Base-by-base conservation (phyloP, 2,113 vertebrate species). In the Nipponia nippon region DNA sequence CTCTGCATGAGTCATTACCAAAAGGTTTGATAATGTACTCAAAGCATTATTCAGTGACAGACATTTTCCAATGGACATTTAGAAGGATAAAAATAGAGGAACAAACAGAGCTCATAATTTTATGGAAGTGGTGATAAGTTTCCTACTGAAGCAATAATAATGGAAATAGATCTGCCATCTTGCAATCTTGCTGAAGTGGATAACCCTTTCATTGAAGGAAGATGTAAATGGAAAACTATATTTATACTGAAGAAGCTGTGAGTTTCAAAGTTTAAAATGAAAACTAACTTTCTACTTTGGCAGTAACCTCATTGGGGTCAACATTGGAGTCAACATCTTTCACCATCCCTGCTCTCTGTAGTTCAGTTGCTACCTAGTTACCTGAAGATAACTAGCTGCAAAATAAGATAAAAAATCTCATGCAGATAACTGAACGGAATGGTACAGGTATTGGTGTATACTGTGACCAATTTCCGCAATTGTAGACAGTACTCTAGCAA, bases 11-110 rank as follows among this genome's bases (percentile, higher is more conserved):
- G 52, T 95, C 44, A 70, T 94, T 96, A 90, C 55, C 38, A 94
- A 95, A 94, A 88, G 47, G 84, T 88, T 96, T 92, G 83, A 84
- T 96, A 94, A 92, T 94, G 55, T 87, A 88, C 72, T 95, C 62
- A 76, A 93, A 86, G 58, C n/a, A 89, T 83, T 90, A 93, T 88
- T 87, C 67, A 90, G 58, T 70, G 86, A 83, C 38, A 95, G 84
- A 79, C 56, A 86, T 93, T 96, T 97, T 94, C 73, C 92, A 96
- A 93, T 91, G 72, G 46, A 69, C 81, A 94, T 97, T 97, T 97
- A 93, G 80, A 96, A 73, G 30, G 59, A 94, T 84, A 96, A 91
- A 97, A 97, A 95, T 62, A 96, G 70, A 96, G 42, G 21, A 89
- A 94, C 42, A 96, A 96, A 67, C 40, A 96, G 49, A 94, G 38